These are phyloP conservation scores for Pelobates fuscus DNA, from an alignment of 2,113 vertebrate genomes.

Conservation along the genomic window DNA sequence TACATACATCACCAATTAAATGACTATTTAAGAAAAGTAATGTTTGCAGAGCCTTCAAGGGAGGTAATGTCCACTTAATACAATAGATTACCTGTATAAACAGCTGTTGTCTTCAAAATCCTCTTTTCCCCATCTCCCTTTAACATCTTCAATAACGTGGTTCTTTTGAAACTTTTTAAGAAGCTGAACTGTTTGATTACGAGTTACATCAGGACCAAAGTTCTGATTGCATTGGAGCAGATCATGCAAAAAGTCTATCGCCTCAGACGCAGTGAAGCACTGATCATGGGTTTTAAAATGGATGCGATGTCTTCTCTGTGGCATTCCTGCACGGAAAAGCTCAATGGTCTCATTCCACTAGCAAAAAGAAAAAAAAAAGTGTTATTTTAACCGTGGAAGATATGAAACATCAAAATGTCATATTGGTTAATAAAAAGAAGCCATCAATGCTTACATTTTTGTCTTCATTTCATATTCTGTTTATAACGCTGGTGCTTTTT, in stretches of 20 bases:
- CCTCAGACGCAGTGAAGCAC: conserved; percentile 80
- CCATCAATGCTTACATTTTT: no score
- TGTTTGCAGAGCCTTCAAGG: no score
- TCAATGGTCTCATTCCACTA: conserved; percentile 87
- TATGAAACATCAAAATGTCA: background rate
- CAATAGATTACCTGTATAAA: conserved; percentile 78
- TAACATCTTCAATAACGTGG: conserved; percentile 84
- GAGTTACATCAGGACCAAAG: conserved; percentile 83
- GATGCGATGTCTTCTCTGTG: conserved; percentile 74
- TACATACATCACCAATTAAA: no score
- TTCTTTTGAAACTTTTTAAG: conserved; percentile 85
- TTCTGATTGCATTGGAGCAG: conserved; percentile 76
- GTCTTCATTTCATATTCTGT: no score
- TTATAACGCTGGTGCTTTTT: no score
- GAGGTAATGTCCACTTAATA: no score
- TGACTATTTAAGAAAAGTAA: no score
- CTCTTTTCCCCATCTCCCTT: conserved; percentile 82
- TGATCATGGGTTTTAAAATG: conserved; percentile 78
- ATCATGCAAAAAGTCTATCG: conserved; percentile 75
- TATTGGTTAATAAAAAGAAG: no score
- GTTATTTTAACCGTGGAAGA: background rate
- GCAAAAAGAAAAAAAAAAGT: background rate
- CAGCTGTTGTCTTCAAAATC: conserved; percentile 79
- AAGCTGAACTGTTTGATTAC: conserved; percentile 77
- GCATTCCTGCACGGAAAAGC: conserved; percentile 79